Conservation (phyloP, 2,888 invertebrate genomes). For the Acrocyrtus sp. region DNA sequence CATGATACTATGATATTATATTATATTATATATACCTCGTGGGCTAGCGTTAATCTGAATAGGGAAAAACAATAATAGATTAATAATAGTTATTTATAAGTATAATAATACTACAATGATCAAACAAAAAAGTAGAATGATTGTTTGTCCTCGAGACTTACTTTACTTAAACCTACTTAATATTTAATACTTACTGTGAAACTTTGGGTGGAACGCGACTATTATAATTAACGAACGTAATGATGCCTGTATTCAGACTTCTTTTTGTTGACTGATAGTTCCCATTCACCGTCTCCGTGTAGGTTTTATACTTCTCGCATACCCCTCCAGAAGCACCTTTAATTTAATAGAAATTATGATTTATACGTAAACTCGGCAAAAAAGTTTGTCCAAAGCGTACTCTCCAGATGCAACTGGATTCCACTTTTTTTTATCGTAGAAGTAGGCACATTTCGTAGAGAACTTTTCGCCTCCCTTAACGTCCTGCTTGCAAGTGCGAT, state of each 20-base stretch:
- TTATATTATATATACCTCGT: conserved; percentile 85
- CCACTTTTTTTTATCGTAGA: not conserved
- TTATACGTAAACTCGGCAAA: conserved; percentile 22
- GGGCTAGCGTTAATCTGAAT: conserved; percentile 97
- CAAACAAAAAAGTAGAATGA: no score
- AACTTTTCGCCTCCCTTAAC: conserved; percentile 72
- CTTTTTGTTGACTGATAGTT: conserved; percentile 94
- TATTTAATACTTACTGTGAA: no score
- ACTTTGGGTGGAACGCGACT: conserved; percentile 97
- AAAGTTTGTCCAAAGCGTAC: not conserved
- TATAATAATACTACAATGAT: no score
- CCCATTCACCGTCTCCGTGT: conserved; percentile 94
- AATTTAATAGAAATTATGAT: not conserved
- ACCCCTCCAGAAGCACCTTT: conserved; percentile 96
- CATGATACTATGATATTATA: no score
- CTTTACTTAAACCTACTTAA: no score
- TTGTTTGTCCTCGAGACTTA: no score
- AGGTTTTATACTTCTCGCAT: conserved; percentile 97
- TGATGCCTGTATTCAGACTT: conserved; percentile 97
- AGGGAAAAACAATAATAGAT: no score
- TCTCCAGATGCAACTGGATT: not conserved
- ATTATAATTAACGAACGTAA: conserved; percentile 98
- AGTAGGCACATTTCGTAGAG: no score
- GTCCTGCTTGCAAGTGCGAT: conserved; percentile 78
- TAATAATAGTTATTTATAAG: no score